Percentiles rank a stretch among this genome's conserved stretches.
Evolutionary conservation across 2,113 vertebrate genomes (phyloP).

Genomic region (Larimichthys polyactis): DNA sequence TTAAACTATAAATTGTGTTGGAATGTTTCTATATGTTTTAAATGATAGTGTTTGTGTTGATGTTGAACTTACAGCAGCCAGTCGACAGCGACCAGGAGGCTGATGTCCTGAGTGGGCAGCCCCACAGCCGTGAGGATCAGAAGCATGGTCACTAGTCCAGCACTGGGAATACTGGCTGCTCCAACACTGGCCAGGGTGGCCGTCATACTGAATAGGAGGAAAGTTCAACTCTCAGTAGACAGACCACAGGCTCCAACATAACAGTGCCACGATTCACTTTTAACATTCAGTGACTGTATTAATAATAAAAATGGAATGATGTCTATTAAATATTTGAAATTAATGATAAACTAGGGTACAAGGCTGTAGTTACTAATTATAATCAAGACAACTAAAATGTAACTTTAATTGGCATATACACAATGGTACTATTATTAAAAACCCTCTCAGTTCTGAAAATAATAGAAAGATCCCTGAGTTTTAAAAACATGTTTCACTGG

Average conservation of each 20-base stretch:
- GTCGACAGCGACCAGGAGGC: conserved; percentile 95
- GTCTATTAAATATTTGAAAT: neutral
- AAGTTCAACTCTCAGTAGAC: conserved; percentile 32
- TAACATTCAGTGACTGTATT: neutral
- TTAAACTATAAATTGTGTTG: neutral
- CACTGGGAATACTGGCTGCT: conserved; percentile 97
- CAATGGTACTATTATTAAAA: too few species aligned
- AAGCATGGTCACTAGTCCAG: conserved; percentile 96
- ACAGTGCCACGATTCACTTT: neutral
- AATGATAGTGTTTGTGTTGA: neutral
- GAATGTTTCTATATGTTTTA: neutral
- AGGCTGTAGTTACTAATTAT: neutral
- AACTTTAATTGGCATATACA: neutral
- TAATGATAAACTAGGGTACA: neutral
- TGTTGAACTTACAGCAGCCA: conserved; percentile 94
- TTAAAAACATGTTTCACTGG: too few species aligned
- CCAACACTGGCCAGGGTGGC: conserved; percentile 95
- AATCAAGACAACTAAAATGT: neutral
- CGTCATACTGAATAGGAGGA: conserved; percentile 87
- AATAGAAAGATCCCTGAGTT: too few species aligned
- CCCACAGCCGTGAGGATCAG: conserved; percentile 96
- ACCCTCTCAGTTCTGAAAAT: too few species aligned
- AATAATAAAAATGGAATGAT: neutral
- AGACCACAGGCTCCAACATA: neutral
- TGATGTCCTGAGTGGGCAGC: conserved; percentile 97